Percentiles rank a stretch among this genome's conserved stretches.
Conservation (phyloP, 2,797 vertebrate genomes). For the Danio jaintianensis region DNA sequence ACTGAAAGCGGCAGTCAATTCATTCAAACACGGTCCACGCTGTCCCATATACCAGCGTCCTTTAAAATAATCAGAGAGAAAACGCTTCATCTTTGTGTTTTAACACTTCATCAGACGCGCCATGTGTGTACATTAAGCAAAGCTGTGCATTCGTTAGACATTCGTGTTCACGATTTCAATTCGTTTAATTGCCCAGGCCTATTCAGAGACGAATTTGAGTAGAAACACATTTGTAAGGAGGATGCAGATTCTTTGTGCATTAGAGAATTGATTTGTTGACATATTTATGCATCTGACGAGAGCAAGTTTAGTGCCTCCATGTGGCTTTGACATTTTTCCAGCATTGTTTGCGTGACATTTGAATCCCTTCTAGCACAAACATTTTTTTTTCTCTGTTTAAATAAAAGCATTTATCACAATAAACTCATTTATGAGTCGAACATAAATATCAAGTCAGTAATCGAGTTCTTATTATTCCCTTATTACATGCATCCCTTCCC, state of each 20-base stretch:
- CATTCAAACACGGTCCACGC: too few relatives aligned
- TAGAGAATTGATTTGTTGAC: slow-evolving; percentile 11
- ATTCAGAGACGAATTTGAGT: neutral
- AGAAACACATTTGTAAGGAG: neutral
- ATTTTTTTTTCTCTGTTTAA: neutral
- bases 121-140: too few relatives aligned
- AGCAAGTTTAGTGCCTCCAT: neutral
- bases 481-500: neutral
- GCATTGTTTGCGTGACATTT: neutral
- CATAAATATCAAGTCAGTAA: slow-evolving; percentile 13
- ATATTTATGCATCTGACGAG: neutral
- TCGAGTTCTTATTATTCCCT: neutral
- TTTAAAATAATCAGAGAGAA: too few relatives aligned
- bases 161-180: too few relatives aligned
- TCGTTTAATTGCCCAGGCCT: too few relatives aligned
- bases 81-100: too few relatives aligned
- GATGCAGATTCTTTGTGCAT: slow-evolving; percentile 15
- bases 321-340: neutral
- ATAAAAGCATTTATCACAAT: neutral
- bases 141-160: too few relatives aligned
- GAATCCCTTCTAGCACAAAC: neutral
- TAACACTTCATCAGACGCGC: too few relatives aligned
- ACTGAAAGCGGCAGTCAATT: too few relatives aligned
- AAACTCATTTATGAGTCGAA: neutral
- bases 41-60: too few relatives aligned